phyloP scores from a whole-genome alignment of 2,113 vertebrate genomes.

The Tautogolabrus adspersus region DNA sequence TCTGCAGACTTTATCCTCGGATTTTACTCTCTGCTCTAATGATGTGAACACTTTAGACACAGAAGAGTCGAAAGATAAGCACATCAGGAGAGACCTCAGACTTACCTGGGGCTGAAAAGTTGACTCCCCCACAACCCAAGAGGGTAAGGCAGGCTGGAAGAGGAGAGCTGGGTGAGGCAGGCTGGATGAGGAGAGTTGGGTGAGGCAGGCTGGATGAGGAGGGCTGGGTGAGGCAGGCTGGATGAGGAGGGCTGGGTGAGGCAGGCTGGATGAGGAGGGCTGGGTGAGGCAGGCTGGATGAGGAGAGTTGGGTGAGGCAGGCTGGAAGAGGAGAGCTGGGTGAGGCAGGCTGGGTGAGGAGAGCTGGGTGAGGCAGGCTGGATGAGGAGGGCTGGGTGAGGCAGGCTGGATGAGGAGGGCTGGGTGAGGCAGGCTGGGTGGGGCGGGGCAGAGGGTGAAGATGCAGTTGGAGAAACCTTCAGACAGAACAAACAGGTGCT shows the following conservation, averaged over 20 bases:
- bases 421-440: conserved; percentile 20
- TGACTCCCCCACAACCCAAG: conserved; percentile 46
- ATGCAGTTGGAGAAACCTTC: conserved; percentile 63
- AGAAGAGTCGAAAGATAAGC: conserved; percentile 28
- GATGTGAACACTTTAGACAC: conserved; percentile 43
- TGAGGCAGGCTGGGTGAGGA: no score
- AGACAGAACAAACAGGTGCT: conserved; percentile 70
- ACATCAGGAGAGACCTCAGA: conserved; percentile 20
- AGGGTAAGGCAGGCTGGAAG: background rate
- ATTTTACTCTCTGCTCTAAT: conserved; percentile 23
- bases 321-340: no score
- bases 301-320: conserved; percentile 27
- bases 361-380: conserved; percentile 30
- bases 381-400: conserved; percentile 22
- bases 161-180: conserved; percentile 27
- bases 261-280: no score
- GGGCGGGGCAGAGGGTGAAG: conserved; percentile 19
- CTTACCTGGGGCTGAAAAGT: conserved; percentile 26
- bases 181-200: conserved; percentile 4
- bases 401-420: background rate
- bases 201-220: conserved; percentile 8
- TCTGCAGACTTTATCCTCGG: conserved; percentile 16
- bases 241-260: no score
- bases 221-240: conserved; percentile 25
- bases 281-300: background rate